A percentile compares a stretch with the other conserved stretches of the same genome.
phyloP scores from a whole-genome alignment of 53 echinoderm and acorn worm genomes.

The Echinometra lucunter region DNA sequence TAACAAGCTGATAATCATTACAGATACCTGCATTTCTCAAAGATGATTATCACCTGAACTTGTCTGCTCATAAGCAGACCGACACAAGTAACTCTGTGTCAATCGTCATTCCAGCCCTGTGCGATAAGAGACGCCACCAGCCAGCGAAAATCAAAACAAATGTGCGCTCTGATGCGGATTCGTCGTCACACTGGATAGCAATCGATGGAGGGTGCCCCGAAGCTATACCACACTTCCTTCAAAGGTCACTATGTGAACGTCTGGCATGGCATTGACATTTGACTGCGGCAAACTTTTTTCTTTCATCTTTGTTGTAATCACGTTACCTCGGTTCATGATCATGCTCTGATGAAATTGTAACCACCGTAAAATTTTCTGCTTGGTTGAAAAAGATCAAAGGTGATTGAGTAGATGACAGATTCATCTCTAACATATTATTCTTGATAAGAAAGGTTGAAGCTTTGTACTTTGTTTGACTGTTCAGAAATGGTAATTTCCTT shows the following conservation, averaged over 20 bases:
- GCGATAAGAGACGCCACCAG: constrained; percentile 44
- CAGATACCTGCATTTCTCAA: constrained; percentile 11
- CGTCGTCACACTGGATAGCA: constrained; percentile 53
- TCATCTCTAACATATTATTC: not conserved
- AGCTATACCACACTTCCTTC: constrained; percentile 25
- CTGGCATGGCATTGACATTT: constrained; percentile 53
- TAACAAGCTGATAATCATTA: not conserved
- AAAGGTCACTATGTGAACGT: constrained; percentile 50
- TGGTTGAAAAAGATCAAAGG: constrained; percentile 7
- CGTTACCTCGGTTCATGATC: not conserved
- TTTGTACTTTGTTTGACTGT: not conserved
- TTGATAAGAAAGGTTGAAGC: not conserved
- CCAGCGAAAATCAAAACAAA: constrained; percentile 59
- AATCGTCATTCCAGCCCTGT: constrained; percentile 43
- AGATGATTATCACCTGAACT: not conserved
- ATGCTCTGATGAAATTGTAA: not conserved
- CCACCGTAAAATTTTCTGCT: constrained; percentile 23
- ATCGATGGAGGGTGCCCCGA: constrained; percentile 50
- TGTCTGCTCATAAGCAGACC: not conserved
- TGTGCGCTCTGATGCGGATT: constrained; percentile 55
- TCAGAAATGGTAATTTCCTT: not conserved
- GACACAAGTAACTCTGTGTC: constrained; percentile 9
- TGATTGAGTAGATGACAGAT: constrained; percentile 30
- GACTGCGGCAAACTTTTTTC: not conserved
- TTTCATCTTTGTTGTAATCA: constrained; percentile 26